Percentiles rank a stretch among this genome's conserved stretches.
Evolutionary conservation across 2,113 vertebrate genomes (phyloP).

Genomic region (Macaca nemestrina): DNA sequence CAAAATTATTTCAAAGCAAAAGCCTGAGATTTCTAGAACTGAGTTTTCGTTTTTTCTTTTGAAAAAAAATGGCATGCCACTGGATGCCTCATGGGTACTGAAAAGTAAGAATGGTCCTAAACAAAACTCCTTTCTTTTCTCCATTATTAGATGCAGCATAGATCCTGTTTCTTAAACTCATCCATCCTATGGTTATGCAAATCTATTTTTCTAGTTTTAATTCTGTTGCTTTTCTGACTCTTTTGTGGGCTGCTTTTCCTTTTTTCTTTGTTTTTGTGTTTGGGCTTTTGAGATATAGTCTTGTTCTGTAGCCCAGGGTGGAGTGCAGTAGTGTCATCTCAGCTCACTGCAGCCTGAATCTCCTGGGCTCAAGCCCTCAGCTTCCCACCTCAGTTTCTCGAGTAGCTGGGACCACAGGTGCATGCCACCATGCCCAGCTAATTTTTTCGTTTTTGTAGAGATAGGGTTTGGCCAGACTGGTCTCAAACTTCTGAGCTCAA

Average conservation of each 20-base stretch:
- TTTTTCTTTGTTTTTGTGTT: neutral
- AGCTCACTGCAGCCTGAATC: no score
- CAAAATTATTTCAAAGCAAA: neutral
- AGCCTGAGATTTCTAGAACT: neutral
- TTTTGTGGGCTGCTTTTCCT: fast-evolving
- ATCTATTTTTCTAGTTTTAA: neutral
- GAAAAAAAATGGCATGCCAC: no score
- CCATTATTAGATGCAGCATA: neutral
- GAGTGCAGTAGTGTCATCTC: no score
- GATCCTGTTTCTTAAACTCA: neutral
- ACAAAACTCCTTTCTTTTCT: neutral
- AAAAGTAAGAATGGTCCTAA: neutral
- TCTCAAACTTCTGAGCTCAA: no score
- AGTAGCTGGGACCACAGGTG: no score
- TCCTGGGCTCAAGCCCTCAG: no score
- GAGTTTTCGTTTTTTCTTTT: neutral
- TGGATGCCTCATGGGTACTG: neutral
- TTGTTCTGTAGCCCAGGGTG: no score
- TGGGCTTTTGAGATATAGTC: no score
- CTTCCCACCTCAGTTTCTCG: no score
- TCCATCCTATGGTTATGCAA: neutral
- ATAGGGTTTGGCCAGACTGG: no score
- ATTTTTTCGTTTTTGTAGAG: no score
- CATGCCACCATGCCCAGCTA: no score
- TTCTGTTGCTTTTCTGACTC: neutral